These are phyloP conservation scores for Tortricodes alternella DNA, from an alignment of 2,888 invertebrate species.

Conservation along the genomic window DNA sequence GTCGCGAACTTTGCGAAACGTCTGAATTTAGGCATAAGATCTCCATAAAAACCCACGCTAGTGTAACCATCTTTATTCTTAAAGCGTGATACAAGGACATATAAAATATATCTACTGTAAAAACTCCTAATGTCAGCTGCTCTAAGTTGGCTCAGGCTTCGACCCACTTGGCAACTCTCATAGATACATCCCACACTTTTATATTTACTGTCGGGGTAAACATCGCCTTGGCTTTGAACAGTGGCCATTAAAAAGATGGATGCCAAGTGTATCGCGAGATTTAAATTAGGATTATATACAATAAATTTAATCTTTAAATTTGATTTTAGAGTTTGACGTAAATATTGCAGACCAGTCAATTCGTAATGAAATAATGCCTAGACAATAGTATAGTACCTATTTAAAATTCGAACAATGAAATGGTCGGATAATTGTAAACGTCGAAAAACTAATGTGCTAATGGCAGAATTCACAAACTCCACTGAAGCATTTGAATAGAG, in stretches of 20 bases:
- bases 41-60: slow-evolving; percentile 6
- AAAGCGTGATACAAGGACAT: slow-evolving; percentile 13
- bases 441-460: no score
- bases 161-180: slow-evolving; percentile 43
- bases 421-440: no score
- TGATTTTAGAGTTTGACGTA: neutral
- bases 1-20: neutral
- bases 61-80: slow-evolving; percentile 12
- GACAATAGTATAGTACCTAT: no score
- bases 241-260: slow-evolving; percentile 27
- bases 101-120: slow-evolving; percentile 33
- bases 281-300: slow-evolving; percentile 5
- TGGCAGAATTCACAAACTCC: no score
- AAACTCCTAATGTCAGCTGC: slow-evolving; percentile 50
- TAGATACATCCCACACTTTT: slow-evolving; percentile 40
- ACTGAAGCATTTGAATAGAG: no score
- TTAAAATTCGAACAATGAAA: no score
- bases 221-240: slow-evolving; percentile 29
- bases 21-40: slow-evolving; percentile 4
- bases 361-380: no score
- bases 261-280: slow-evolving; percentile 12
- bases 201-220: slow-evolving; percentile 34
- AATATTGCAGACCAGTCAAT: no score
- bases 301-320: neutral
- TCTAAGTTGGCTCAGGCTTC: slow-evolving; percentile 49